A percentile compares a stretch with the other conserved stretches of the same genome.
phyloP scores from a whole-genome alignment of 2,888 invertebrate species.

The Calameuta filiformis region DNA sequence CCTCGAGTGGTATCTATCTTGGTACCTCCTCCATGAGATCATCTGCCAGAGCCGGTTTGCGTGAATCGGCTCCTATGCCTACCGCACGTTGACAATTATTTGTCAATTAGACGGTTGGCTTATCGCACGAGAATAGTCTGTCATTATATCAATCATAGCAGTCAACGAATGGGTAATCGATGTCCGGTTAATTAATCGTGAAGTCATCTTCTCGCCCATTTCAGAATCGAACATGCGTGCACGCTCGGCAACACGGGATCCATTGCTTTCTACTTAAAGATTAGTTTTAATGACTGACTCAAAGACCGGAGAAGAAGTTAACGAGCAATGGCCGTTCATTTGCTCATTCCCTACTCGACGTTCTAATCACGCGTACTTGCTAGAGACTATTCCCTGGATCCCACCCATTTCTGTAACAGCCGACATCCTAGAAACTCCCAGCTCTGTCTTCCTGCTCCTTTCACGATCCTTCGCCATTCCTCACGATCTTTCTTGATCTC shows the following conservation, averaged over 20 bases:
- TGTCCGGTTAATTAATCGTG: slow-evolving; percentile 34
- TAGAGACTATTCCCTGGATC: background rate
- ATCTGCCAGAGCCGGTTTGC: background rate
- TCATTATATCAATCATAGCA: slow-evolving; percentile 16
- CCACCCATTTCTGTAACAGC: background rate
- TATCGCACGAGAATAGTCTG: slow-evolving; percentile 14
- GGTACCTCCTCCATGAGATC: slow-evolving; percentile 12
- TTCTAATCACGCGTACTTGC: slow-evolving; percentile 27
- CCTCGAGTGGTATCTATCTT: background rate
- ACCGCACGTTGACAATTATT: slow-evolving; percentile 11
- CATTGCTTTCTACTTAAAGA: slow-evolving; percentile 32
- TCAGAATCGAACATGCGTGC: slow-evolving; percentile 18
- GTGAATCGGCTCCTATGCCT: background rate
- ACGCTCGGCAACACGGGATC: slow-evolving; percentile 20
- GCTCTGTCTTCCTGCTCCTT: no score
- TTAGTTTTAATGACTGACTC: slow-evolving; percentile 31
- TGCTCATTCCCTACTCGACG: slow-evolving; percentile 20
- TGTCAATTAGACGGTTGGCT: slow-evolving; percentile 14
- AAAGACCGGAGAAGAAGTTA: slow-evolving; percentile 11
- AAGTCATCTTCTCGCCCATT: slow-evolving; percentile 25
- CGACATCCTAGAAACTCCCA: background rate
- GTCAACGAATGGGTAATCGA: slow-evolving; percentile 17
- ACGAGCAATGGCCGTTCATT: slow-evolving; percentile 22
- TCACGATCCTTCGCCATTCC: no score
- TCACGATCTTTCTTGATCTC: background rate